Percentiles rank a stretch among this genome's conserved stretches.
Conservation (phyloP, 2,113 vertebrate genomes). For the Euleptes europaea region DNA sequence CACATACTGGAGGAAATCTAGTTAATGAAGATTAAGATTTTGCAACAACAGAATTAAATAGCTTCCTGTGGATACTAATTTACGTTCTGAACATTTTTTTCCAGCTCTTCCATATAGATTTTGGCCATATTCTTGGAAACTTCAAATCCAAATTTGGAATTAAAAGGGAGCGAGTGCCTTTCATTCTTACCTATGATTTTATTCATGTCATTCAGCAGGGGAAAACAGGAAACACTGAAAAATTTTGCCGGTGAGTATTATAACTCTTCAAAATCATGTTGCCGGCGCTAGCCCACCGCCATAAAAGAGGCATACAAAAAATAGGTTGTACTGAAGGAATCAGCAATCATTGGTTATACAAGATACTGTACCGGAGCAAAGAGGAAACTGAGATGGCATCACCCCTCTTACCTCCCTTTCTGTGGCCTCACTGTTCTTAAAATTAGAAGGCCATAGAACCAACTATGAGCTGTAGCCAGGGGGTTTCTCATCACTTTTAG, state of each 20-base stretch:
- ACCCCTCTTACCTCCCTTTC: too few species aligned
- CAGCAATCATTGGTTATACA: neutral
- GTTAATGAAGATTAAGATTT: neutral
- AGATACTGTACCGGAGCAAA: neutral
- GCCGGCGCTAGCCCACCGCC: neutral
- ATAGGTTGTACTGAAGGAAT: neutral
- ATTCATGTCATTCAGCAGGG: slow-evolving; percentile 99
- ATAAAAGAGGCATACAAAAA: neutral
- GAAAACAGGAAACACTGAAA: slow-evolving; percentile 95
- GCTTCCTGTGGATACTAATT: slow-evolving; percentile 1
- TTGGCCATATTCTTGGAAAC: slow-evolving; percentile 98
- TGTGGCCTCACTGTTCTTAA: neutral
- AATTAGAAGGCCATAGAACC: neutral
- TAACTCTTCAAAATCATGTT: neutral
- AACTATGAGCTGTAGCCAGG: neutral
- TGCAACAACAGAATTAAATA: neutral
- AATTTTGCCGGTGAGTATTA: slow-evolving; percentile 90
- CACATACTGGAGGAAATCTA: neutral
- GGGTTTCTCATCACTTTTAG: neutral
- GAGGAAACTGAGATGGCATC: neutral
- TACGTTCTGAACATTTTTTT: slow-evolving; percentile 20
- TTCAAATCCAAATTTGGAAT: slow-evolving; percentile 99
- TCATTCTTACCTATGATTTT: slow-evolving; percentile 99
- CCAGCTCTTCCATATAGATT: slow-evolving; percentile 98
- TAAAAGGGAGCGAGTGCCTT: slow-evolving; percentile 97